phyloP scores from a whole-genome alignment of 92 coral and sea anemone genomes.

The Chrysogorgia sp. region DNA sequence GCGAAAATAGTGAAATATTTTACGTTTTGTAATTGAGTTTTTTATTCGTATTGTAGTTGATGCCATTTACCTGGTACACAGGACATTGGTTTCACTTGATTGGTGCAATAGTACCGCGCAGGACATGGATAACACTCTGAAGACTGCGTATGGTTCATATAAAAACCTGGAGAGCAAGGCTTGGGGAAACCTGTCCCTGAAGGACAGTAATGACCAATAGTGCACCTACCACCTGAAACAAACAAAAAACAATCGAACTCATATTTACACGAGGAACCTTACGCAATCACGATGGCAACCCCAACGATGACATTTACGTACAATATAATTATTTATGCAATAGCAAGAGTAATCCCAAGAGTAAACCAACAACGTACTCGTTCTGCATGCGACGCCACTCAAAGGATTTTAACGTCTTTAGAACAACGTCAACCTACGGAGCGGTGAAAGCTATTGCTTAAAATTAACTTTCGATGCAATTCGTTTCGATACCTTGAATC shows the following conservation, averaged over 20 bases:
- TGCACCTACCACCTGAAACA: constrained; percentile 81
- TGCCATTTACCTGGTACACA: constrained; percentile 83
- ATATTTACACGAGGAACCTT: not conserved
- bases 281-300: no score
- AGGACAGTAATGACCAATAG: constrained; percentile 93
- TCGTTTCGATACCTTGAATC: no score
- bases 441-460: no score
- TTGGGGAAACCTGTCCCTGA: constrained; percentile 79
- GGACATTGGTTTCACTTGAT: constrained; percentile 72
- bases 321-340: no score
- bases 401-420: no score
- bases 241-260: not conserved
- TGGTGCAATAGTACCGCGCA: constrained; percentile 79
- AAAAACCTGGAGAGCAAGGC: constrained; percentile 87
- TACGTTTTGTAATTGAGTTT: not conserved
- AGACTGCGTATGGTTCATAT: constrained; percentile 89
- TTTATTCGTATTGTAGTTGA: not conserved
- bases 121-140: constrained; percentile 87
- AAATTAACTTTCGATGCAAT: no score
- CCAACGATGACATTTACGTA: no score
- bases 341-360: no score
- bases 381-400: no score
- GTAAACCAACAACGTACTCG: no score
- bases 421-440: no score
- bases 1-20: not conserved